Evolutionary conservation across 2,888 invertebrate species (phyloP).

Genomic region (Steinernema scapterisci): DNA sequence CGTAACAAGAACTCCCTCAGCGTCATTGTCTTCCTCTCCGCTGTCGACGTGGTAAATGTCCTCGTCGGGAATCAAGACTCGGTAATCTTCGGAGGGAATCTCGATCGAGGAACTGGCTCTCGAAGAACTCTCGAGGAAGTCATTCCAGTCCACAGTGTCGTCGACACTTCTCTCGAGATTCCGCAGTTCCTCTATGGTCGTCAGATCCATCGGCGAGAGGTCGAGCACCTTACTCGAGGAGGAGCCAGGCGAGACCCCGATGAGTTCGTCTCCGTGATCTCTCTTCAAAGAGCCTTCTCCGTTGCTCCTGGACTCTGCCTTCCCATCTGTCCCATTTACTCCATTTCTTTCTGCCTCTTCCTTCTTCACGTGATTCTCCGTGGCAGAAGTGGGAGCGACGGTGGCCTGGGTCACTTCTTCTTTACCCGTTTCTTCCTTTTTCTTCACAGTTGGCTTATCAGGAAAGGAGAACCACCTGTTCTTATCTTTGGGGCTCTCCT

Average conservation of each 20-base stretch:
- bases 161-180: background rate
- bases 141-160: background rate
- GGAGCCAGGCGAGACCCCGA: background rate
- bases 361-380: background rate
- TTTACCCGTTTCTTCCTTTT: background rate
- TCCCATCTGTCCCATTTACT: background rate
- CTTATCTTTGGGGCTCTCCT: too few species aligned
- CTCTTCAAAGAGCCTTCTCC: background rate
- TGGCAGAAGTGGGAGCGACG: background rate
- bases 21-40: background rate
- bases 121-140: background rate
- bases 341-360: background rate
- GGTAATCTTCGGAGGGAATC: too few species aligned
- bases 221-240: background rate
- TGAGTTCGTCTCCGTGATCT: background rate
- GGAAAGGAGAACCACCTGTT: too few species aligned
- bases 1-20: too few species aligned
- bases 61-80: background rate
- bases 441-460: slow-evolving; percentile 20
- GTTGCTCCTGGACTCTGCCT: background rate
- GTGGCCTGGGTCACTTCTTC: slow-evolving; percentile 2
- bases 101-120: background rate
- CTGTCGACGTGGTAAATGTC: background rate
- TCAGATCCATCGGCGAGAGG: background rate
- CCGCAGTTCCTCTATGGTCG: background rate